Base-by-base conservation (phyloP, 2,888 invertebrate species). In the Pterostichus niger region DNA sequence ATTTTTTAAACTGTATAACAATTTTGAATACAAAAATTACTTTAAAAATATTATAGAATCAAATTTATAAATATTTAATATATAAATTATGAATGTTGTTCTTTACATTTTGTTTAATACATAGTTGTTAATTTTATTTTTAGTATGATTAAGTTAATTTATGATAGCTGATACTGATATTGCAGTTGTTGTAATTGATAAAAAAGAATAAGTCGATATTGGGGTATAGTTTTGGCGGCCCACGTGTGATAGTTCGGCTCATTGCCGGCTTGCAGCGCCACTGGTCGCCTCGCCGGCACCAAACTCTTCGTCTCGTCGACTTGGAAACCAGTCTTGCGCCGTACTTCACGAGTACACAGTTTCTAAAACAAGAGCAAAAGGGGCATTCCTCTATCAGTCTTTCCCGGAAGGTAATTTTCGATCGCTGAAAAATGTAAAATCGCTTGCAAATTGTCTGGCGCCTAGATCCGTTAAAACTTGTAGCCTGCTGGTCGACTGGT, bases 361-460 rank as follows among this genome's bases (percentile, higher is more conserved):
- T 81, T 81, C 81, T 81, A 81, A 81, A 81, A 81, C 71, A 81
- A 81, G 81, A 81, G 68, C 81, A 81, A 81, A 81, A 81, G 64
- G 56, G 54, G 33, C 68, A 80, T 81, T 71, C 71, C 81, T 64
- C 79, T 80, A 81, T 71, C 68, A 81, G 46, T 46, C 64, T 77
- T 77, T 83, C 83, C 83, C 83, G 83, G 83, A 83, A 83, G 83
- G 83, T 83, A 83, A 83, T 83, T 83, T 83, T 83, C 83, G 83
- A 83, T 83, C 77, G 77, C n/a, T 64, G 68, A 83, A 83, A 83
- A 83, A 77, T 76, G 52, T 35, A 68, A 77, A 76, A 77, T 83
- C 83, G 83, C 68, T 77, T 83, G 83, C 54, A 83, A 83, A 83
- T 83, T 83, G 83, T 77, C 83, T 83, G 83, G 83, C 83, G 83